These are phyloP conservation scores for Sebastes miniatus DNA, from an alignment of 2,797 vertebrate genomes.

Conservation along the genomic window DNA sequence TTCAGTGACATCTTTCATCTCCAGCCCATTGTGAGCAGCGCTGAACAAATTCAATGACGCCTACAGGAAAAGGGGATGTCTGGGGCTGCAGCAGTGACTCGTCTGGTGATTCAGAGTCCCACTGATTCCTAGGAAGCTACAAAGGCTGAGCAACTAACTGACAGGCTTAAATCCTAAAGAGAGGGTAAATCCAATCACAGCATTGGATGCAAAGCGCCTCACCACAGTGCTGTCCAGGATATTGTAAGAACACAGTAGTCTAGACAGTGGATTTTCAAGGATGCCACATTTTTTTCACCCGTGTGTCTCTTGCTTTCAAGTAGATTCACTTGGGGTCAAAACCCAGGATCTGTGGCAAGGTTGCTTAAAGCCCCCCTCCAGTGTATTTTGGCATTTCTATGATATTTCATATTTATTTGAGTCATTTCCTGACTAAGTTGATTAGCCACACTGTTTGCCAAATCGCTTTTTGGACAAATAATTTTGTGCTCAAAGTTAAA, in stretches of 20 bases:
- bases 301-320: not conserved
- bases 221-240: constrained; percentile 10
- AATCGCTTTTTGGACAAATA: no score
- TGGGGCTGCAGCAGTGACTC: constrained; percentile 15
- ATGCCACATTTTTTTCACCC: constrained; percentile 4
- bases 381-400: no score
- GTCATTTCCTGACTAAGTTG: no score
- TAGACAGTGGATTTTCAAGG: constrained; percentile 51
- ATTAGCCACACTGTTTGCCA: no score
- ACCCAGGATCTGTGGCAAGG: not conserved
- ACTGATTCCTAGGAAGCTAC: constrained; percentile 14
- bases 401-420: no score
- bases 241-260: constrained; percentile 29
- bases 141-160: constrained; percentile 14
- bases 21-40: constrained; percentile 53
- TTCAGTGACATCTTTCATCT: constrained; percentile 71
- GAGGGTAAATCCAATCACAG: constrained; percentile 55
- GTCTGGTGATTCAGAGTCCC: constrained; percentile 49
- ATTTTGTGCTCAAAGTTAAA: no score
- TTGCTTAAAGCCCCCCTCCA: not conserved
- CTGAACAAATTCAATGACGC: constrained; percentile 55
- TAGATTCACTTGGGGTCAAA: constrained; percentile 2
- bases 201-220: constrained; percentile 17
- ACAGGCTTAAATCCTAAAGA: constrained; percentile 33
- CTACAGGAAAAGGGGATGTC: constrained; percentile 47